Evolutionary conservation across 2,888 invertebrate species (phyloP), one percentile per base, ranked within the genome.

Genomic region (Agonopterix arenella): DNA sequence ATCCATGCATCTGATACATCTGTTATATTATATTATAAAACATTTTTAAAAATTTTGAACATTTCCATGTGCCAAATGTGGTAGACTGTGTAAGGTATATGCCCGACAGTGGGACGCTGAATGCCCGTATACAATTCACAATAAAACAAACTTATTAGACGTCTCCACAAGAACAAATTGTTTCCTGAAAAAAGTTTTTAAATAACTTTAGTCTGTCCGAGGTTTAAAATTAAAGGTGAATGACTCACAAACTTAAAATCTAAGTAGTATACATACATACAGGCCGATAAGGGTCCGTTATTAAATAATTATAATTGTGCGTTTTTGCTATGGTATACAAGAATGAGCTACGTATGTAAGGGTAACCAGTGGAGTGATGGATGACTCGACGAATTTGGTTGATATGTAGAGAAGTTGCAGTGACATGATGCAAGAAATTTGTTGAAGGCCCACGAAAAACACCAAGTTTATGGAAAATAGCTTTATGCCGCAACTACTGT

Each of bases 391-490:
- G 68, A 70, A 61, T 66, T 70, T 67, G 62, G 63, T 73, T 84
- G 85, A 86, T 84, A 85, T 86, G 84, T 85, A 67, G 54, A 61
- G 13, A 65, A 66, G 60, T 62, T 68, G 61, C 40, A 68, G 80
- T 81, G 85, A 84, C 84, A 80, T 77, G 84, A 82, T 77, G 82
- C 80, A 76, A 78, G 63, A 77, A 79, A 62, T 78, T 79, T 83
- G 78, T n/a, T 83, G 79, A 85, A 84, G 80, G 75, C 80, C 74
- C 52, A 57, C 53, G 67, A 71, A 2, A 66, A 73, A 76, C 73
- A 73, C 68, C 52, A 60, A 70, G 69, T 53, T 64, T 81, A 77
- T 66, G 68, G 73, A 80, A 82, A 79, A 84, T 80, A 80, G 70
- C 70, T 68, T 67, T 43, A 65, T 61, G 68, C 67, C 55, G 70